These are phyloP conservation scores for Helogale parvula DNA, from an alignment of 2,113 vertebrate genomes.

Conservation along the genomic window DNA sequence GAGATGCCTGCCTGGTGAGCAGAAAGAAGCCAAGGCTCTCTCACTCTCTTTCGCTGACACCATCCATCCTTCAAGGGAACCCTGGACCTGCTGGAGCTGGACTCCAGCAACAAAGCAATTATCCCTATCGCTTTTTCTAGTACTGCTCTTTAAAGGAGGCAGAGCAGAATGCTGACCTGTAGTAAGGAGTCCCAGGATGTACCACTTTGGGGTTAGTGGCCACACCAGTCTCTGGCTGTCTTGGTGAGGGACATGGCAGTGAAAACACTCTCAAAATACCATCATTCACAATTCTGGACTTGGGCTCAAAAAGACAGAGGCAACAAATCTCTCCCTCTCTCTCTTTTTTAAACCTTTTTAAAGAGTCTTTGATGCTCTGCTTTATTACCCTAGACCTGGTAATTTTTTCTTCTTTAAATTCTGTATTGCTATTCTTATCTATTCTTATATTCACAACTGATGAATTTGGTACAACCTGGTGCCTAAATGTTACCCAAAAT, in stretches of 20 bases:
- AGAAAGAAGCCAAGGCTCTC: too few species aligned
- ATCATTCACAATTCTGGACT: not conserved
- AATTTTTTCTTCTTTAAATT: not conserved
- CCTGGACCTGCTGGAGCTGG: too few species aligned
- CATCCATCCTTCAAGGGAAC: too few species aligned
- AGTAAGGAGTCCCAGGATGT: not conserved
- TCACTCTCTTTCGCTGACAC: too few species aligned
- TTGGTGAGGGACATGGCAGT: not conserved
- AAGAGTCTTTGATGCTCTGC: not conserved
- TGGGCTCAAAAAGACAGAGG: not conserved
- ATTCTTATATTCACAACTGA: not conserved
- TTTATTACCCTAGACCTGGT: not conserved
- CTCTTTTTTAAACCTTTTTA: not conserved
- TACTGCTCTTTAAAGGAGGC: not conserved
- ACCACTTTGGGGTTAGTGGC: not conserved
- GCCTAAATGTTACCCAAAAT: not conserved
- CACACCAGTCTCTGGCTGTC: not conserved
- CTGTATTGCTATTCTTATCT: not conserved
- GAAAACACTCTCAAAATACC: not conserved
- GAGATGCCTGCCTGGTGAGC: too few species aligned
- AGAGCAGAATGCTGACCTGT: not conserved
- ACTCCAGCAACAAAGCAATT: not conserved
- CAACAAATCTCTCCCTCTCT: not conserved
- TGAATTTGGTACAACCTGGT: too few species aligned
- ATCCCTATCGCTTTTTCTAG: not conserved